phyloP scores from a whole-genome alignment of 2,888 invertebrate genomes.

The Mimachlamys varia region DNA sequence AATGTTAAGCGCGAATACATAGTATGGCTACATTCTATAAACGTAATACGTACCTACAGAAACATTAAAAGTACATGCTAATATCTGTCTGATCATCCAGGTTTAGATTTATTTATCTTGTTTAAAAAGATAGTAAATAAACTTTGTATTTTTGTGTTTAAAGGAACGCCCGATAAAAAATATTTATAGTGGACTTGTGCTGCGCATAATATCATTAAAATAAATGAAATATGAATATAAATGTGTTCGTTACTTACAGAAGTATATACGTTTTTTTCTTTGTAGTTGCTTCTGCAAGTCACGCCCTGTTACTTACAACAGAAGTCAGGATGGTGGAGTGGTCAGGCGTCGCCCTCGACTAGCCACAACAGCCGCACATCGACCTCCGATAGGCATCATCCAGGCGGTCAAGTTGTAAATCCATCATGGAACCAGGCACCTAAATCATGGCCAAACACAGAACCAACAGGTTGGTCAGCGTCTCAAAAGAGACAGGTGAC shows the following conservation, averaged over 20 bases:
- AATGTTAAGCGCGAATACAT: too few relatives aligned
- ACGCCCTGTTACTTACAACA: background rate
- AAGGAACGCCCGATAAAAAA: too few relatives aligned
- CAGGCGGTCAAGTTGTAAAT: conserved; percentile 9
- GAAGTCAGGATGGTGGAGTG: background rate
- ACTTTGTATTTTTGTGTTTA: background rate
- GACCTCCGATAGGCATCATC: background rate
- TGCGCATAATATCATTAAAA: background rate
- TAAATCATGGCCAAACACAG: background rate
- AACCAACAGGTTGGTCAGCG: background rate
- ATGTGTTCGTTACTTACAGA: background rate
- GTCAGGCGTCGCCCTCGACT: background rate
- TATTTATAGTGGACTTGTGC: too few relatives aligned
- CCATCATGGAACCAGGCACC: background rate
- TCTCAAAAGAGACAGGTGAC: background rate
- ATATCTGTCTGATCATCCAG: background rate
- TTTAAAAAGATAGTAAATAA: too few relatives aligned
- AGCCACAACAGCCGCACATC: background rate
- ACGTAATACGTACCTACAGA: too few relatives aligned
- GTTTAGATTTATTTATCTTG: background rate
- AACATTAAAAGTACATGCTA: too few relatives aligned
- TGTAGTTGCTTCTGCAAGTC: background rate
- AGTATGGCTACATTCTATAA: too few relatives aligned
- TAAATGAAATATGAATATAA: background rate
- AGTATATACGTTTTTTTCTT: background rate